A percentile compares a stretch with the other conserved stretches of the same genome.
Evolutionary conservation across 2,888 invertebrate genomes (phyloP).

Genomic region (Eucera pruinosa): DNA sequence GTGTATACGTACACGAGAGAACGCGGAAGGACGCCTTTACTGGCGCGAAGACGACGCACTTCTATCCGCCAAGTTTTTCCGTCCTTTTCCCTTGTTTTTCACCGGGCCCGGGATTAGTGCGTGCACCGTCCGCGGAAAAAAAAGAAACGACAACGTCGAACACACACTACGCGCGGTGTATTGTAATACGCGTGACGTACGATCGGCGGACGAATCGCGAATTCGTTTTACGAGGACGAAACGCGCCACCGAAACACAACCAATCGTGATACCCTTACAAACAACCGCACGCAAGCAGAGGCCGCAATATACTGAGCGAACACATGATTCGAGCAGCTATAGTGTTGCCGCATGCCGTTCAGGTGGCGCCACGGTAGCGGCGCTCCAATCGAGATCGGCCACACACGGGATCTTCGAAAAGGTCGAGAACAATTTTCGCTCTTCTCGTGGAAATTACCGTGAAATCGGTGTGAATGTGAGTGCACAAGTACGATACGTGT

Average conservation of each 20-base stretch:
- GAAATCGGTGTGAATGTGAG: neutral
- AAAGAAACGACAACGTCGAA: neutral
- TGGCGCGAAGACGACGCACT: constrained; percentile 56
- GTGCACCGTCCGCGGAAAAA: constrained; percentile 20
- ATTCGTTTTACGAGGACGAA: constrained; percentile 28
- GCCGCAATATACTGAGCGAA: constrained; percentile 77
- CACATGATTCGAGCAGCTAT: constrained; percentile 73
- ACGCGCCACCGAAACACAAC: constrained; percentile 44
- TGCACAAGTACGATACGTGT: neutral
- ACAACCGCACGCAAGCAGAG: constrained; percentile 72
- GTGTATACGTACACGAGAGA: constrained; percentile 35
- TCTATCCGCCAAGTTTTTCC: constrained; percentile 42
- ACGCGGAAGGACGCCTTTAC: constrained; percentile 66
- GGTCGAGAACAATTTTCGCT: constrained; percentile 1
- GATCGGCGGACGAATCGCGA: constrained; percentile 9
- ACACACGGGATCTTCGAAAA: constrained; percentile 9
- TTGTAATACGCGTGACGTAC: neutral
- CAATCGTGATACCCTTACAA: constrained; percentile 9
- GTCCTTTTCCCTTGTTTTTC: constrained; percentile 10
- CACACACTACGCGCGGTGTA: neutral
- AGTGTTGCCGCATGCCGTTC: constrained; percentile 60
- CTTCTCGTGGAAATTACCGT: neutral
- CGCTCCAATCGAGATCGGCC: constrained; percentile 57
- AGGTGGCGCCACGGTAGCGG: constrained; percentile 70
- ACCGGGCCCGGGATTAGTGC: neutral